Base-by-base conservation (phyloP, 2,888 invertebrate genomes). In the Cataglyphis rosenhaueri region DNA sequence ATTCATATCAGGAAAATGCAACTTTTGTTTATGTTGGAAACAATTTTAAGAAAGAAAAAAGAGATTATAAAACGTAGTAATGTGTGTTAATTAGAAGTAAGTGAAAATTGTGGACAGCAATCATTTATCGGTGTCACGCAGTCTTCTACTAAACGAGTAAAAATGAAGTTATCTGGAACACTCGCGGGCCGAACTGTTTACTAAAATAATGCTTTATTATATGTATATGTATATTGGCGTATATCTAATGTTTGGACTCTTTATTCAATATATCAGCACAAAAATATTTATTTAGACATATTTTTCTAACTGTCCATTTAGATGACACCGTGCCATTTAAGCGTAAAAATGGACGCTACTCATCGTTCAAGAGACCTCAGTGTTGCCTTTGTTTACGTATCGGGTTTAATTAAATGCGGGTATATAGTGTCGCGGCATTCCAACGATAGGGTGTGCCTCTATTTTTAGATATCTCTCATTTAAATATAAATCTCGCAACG, bases 391-490 rank as follows among this genome's bases (percentile, higher is more conserved):
- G 44, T 68, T 71, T 78, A 68, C 18, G 18, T 48, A 59, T 59
- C 41, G 21, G 44, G 57, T 59, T 76, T 71, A 78, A 78, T 71
- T 78, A 21, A 57, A 70, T 70, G 29, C 57, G 32, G 9, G 41
- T 74, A 61, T 74, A 61, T 59, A 57, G 10, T 35, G 12, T 15
- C 41, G 35, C 71, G 73, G 81, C 84, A 82, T 83, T 71, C 68
- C 78, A 83, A 66, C 79, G 83, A 71, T 87, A 75, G 82, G 75
- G 52, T 55, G 59, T 44, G 57, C 59, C 25, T 85, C 88, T 91
- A 91, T 91, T 89, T 92, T 91, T 92, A 91, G 92, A 91, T 89
- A 91, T 91, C 90, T 81, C 86, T 86, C 79, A 84, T 85, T 85
- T 87, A 91, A 91, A 88, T 90, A 88, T 88, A 86, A 91, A 89